Conservation (phyloP, 2,113 vertebrate species). For the Hirundichthys speculiger region DNA sequence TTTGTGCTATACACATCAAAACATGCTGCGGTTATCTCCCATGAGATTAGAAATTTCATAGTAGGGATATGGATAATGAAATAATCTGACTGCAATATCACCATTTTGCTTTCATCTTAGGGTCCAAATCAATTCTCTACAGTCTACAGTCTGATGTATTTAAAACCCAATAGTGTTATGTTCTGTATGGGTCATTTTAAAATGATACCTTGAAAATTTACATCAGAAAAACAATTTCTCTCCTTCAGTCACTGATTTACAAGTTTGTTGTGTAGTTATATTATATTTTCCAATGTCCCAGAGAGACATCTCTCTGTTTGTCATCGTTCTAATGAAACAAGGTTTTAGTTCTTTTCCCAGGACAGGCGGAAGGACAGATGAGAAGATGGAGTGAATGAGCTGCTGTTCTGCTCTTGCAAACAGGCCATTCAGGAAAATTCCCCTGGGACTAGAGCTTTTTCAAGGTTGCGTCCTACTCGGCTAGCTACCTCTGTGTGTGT, state of each 20-base stretch:
- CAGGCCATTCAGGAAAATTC: constrained; percentile 65
- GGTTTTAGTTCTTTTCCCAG: constrained; percentile 25
- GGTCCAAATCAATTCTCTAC: no score
- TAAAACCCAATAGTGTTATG: no score
- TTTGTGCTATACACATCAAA: no score
- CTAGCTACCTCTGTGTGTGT: constrained; percentile 43
- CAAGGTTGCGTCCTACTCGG: constrained; percentile 74
- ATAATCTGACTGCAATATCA: no score
- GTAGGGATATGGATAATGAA: no score
- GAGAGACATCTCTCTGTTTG: constrained; percentile 30
- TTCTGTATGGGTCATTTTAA: neutral
- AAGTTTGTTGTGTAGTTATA: neutral
- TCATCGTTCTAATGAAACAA: constrained; percentile 45
- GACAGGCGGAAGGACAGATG: constrained; percentile 40
- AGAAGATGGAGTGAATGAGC: constrained; percentile 50
- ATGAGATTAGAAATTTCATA: no score
- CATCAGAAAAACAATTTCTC: neutral
- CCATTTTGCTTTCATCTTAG: no score
- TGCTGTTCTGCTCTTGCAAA: constrained; percentile 66
- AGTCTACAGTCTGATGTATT: no score
- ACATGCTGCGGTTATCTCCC: no score
- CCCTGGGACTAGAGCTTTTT: constrained; percentile 58
- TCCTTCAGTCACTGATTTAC: neutral
- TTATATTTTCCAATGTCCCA: constrained; percentile 3
- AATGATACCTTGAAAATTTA: neutral